Evolutionary conservation across 1,140 invertebrate species (phyloP).

Genomic region (Palaemon carinicauda): DNA sequence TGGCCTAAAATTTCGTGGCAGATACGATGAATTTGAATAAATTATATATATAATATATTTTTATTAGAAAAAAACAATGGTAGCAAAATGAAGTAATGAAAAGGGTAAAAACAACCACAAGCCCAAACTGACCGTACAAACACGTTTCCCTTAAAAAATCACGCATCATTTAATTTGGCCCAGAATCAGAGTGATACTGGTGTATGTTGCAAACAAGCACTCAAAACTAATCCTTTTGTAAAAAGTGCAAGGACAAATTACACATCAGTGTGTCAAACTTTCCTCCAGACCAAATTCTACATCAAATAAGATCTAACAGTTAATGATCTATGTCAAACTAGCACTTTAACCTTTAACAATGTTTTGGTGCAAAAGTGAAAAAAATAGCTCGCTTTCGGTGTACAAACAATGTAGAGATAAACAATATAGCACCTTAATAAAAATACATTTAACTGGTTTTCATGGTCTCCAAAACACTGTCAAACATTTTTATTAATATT

Average conservation of each 20-base stretch:
- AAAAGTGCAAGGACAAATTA: background rate
- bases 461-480: background rate
- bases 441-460: background rate
- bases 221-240: background rate
- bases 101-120: conserved; percentile 24
- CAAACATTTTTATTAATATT: background rate
- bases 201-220: background rate
- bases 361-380: background rate
- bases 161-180: conserved; percentile 15
- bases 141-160: conserved; percentile 5
- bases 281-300: conserved; percentile 25
- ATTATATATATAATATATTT: conserved; percentile 19
- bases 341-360: conserved; percentile 16
- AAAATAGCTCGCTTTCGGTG: background rate
- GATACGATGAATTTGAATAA: background rate
- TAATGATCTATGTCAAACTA: background rate
- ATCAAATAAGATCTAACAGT: background rate
- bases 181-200: background rate
- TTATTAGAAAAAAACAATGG: background rate
- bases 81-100: background rate
- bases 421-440: background rate
- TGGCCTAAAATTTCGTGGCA: background rate
- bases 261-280: background rate
- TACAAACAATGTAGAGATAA: background rate
- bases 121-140: conserved; percentile 34